Base-by-base conservation (phyloP, 2,888 invertebrate species). In the Drosophila paramelanica region DNA sequence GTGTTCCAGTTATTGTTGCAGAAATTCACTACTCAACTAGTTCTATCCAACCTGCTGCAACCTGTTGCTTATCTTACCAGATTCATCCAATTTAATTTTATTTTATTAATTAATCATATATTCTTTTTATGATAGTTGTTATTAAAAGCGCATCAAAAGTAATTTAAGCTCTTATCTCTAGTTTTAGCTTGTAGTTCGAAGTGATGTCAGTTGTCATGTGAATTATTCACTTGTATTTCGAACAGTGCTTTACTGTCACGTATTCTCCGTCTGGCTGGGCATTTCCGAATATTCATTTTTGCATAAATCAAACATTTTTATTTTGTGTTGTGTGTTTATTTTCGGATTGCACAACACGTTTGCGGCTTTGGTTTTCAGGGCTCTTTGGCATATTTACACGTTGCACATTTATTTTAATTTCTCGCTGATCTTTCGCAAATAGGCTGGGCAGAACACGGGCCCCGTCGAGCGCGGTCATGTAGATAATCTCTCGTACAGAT, bases 381-480 rank as follows among this genome's bases (percentile, higher is more conserved):
- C 52, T 65, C 53, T 71, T 61, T 55, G 62, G 70, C 73, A 89
- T 87, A 79, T 81, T 87, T 74, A 76, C 85, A 89, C 89, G 89
- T 75, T 87, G 89, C 81, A 79, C 77, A 86, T 88, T 85, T 88
- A 75, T 88, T 88, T 88, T 76, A 82, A 88, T 85, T 82, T 85
- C 67, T 59, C 67, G 73, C 68, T 64, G 69, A 85, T 75, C 73
- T 88, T 74, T 69, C 60, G 67, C 76, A 79, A 72, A 87, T 77
- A 67, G 76, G 73, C 58, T 65, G 69, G 76, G 61, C 33, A 66
- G 14, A 14, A 45, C 57, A 27, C 20, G 56, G 42, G 55, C 61
- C 52, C 45, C 20, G 43, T 36, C 46, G 60, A 56, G 50, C 36
- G 39, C 50, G 53, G 17, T 61, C 64, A 72, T 80, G 67, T 53